phyloP scores from a whole-genome alignment of 2,888 invertebrate species.

The Drosophila helvetica region DNA sequence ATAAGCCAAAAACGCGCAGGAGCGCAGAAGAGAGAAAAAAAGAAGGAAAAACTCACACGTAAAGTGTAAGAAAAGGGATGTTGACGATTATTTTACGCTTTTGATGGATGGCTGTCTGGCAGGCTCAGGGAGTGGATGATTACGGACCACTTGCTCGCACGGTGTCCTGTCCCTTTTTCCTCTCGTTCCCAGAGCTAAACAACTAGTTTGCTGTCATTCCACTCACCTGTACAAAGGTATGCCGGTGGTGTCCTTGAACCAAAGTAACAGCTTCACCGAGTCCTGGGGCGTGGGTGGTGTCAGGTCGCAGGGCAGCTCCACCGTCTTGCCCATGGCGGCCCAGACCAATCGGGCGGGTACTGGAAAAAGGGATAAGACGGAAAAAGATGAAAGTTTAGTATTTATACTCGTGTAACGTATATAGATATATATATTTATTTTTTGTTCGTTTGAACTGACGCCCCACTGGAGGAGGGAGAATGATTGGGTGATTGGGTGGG shows the following conservation, averaged over 20 bases:
- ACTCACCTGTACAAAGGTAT: constrained; percentile 94
- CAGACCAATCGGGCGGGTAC: constrained; percentile 89
- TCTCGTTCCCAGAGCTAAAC: constrained; percentile 22
- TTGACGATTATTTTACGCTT: constrained; percentile 77
- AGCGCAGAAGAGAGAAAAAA: constrained; percentile 8
- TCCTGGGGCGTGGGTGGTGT: constrained; percentile 89
- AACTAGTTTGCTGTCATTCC: constrained; percentile 34
- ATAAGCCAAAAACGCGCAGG: constrained; percentile 49
- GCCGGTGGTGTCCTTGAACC: constrained; percentile 94
- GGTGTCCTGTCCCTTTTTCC: not conserved
- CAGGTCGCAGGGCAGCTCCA: constrained; percentile 93
- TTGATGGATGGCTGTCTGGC: constrained; percentile 63
- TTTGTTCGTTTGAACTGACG: constrained; percentile 24
- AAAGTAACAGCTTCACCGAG: constrained; percentile 92
- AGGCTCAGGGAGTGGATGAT: constrained; percentile 28
- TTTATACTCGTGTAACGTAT: not conserved
- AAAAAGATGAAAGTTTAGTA: constrained; percentile 17
- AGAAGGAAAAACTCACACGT: constrained; percentile 26
- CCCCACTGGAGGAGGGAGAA: not conserved
- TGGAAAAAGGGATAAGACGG: constrained; percentile 81
- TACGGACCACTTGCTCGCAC: constrained; percentile 47
- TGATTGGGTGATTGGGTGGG: not conserved
- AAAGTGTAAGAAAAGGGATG: constrained; percentile 69
- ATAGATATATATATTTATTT: not conserved
- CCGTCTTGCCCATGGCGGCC: constrained; percentile 90